Percentiles rank a stretch among this genome's conserved stretches.
Conservation (phyloP, 2,888 invertebrate genomes). For the Cataglyphis rosenhaueri region DNA sequence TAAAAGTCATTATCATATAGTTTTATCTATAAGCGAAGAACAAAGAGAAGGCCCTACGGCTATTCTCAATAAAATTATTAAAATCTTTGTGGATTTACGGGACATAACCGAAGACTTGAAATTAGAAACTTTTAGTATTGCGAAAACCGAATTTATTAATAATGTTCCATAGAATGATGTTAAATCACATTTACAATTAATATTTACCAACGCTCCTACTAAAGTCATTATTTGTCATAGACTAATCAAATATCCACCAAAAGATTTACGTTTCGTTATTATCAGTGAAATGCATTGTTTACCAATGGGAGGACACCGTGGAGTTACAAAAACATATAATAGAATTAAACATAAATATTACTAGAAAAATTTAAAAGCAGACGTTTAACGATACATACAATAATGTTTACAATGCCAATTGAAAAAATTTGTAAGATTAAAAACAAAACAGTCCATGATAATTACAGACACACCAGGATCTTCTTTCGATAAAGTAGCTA, state of each 20-base stretch:
- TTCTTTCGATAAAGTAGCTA: neutral
- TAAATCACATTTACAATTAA: neutral
- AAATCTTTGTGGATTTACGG: neutral
- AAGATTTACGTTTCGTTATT: neutral
- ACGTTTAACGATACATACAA: neutral
- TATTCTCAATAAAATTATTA: neutral
- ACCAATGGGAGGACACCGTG: neutral
- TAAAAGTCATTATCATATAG: neutral
- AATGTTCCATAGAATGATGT: too few species aligned
- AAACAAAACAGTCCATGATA: neutral
- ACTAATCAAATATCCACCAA: neutral
- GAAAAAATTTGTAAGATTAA: neutral
- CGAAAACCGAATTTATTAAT: too few species aligned
- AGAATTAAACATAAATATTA: neutral
- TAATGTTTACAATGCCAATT: neutral
- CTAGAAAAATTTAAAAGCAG: neutral
- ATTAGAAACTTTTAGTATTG: too few species aligned
- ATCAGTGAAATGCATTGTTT: neutral
- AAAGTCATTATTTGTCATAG: too few species aligned
- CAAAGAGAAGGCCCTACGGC: neutral
- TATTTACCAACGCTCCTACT: too few species aligned
- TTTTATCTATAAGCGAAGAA: neutral
- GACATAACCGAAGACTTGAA: too few species aligned
- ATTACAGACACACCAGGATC: neutral
- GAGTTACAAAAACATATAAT: neutral